Base-by-base conservation (phyloP, 2,113 vertebrate species). In the Myrmecobius fasciatus region DNA sequence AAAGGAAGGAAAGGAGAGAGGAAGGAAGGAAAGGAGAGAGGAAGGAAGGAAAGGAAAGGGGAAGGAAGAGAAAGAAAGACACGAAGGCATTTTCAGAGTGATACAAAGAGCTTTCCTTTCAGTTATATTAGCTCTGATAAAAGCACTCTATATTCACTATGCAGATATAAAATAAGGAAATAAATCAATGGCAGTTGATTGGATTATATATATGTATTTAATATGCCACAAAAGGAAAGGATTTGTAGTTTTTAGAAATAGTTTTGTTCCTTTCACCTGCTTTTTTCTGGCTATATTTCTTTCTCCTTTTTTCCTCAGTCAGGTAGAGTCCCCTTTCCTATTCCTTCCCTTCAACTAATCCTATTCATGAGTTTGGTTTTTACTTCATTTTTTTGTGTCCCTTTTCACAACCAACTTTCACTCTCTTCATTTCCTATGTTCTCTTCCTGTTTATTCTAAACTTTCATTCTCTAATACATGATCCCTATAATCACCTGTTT, bases 1-100 rank as follows among this genome's bases (percentile, higher is more conserved):
- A 49, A 5, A 8, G 49, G 4, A 5, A 8, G 9, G 4, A 49
- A 0, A 8, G 49, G 1, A 51, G 9, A 10, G 6, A 11, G 11
- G 9, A 3, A 10, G 49, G 9, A 51, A 10, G 49, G 6, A 51
- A 1, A 10, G 49, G 11, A 51, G 49, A 10, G 11, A 10, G 6
- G 49, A 51, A 51, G 9, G 49, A 51, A 10, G 49, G 49, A 51
- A 51, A 51, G 49, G 11, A 51, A 51, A 10, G 11, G 49, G 6
- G 49, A 51, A 51, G 9, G 49, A 51, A 10, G 49, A n/a, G 49
- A 51, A 51, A 51, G 49, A 51, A 51, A 51, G n/a, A 51, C 9
- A 51, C 11, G 49, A 12, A 67, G 31, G 31, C 60, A 67, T 36
- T 67, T 67, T 67, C 60, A 67, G 31, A 67, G 12, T 36, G 60